These are phyloP conservation scores for Nipponia nippon DNA, from an alignment of 2,113 vertebrate species.

Conservation along the genomic window DNA sequence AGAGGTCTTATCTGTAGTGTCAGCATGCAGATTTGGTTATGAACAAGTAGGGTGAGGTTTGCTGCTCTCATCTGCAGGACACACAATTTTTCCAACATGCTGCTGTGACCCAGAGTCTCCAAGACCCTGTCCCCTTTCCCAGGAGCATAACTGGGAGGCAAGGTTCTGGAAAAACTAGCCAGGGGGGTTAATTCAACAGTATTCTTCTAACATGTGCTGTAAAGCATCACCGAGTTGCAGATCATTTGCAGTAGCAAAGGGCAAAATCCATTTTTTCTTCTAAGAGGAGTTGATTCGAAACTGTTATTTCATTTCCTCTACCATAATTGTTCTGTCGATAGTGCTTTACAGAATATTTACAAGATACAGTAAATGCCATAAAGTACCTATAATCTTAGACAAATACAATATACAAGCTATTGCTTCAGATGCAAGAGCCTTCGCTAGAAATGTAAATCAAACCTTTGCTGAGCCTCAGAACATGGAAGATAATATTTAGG, in stretches of 20 bases:
- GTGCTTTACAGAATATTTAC: slow-evolving; percentile 11
- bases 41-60: neutral
- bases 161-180: neutral
- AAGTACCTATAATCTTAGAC: slow-evolving; percentile 31
- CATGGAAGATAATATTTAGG: slow-evolving; percentile 2
- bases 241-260: neutral
- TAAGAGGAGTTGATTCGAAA: neutral
- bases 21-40: neutral
- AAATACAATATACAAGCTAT: slow-evolving; percentile 3
- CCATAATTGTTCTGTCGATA: slow-evolving; percentile 24
- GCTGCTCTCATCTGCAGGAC: neutral
- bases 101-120: neutral
- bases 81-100: accelerated
- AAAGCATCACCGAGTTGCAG: neutral
- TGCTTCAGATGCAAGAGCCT: slow-evolving; percentile 16
- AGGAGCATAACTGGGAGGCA: neutral
- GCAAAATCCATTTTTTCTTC: slow-evolving; percentile 2
- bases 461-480: slow-evolving; percentile 5
- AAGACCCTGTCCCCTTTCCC: neutral
- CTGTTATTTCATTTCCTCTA: neutral
- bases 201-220: neutral
- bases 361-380: slow-evolving; percentile 5
- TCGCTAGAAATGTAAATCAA: slow-evolving; percentile 53
- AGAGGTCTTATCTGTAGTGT: neutral
- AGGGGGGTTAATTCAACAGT: too few species aligned